These are phyloP conservation scores for Gobius niger DNA, from an alignment of 2,113 vertebrate genomes.

Conservation along the genomic window DNA sequence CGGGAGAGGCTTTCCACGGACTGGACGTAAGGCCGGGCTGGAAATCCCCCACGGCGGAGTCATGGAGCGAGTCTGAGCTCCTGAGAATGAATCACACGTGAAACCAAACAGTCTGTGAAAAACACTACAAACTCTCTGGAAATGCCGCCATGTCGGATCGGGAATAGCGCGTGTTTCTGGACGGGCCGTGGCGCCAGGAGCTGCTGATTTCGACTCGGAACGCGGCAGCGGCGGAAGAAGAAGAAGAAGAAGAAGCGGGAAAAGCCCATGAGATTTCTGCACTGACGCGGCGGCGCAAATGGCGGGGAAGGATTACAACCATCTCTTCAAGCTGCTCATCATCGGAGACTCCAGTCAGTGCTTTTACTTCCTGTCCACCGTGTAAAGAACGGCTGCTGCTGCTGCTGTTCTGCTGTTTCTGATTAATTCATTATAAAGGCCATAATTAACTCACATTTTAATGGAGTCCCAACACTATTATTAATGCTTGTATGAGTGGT, in stretches of 20 bases:
- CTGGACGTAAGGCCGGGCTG: slow-evolving; percentile 5
- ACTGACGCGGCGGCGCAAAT: slow-evolving; percentile 49
- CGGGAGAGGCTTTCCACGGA: background rate
- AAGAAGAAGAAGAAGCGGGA: background rate
- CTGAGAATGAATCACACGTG: slow-evolving; percentile 25
- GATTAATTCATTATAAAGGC: no score
- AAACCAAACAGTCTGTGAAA: slow-evolving; percentile 7
- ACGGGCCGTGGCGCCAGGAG: slow-evolving; percentile 13
- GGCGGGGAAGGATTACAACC: slow-evolving; percentile 84
- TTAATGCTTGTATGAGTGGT: no score
- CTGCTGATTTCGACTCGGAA: background rate
- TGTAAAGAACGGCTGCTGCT: no score
- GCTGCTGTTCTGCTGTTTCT: no score
- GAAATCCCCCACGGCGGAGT: slow-evolving; percentile 37
- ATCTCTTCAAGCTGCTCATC: slow-evolving; percentile 86
- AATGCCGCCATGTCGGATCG: slow-evolving; percentile 1
- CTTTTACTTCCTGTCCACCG: background rate
- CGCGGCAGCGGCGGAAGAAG: background rate
- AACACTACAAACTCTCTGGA: slow-evolving; percentile 24
- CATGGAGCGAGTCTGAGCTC: slow-evolving; percentile 22
- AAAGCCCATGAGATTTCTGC: slow-evolving; percentile 36
- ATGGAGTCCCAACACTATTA: no score
- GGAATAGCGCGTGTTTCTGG: slow-evolving; percentile 17
- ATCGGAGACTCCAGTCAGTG: slow-evolving; percentile 86
- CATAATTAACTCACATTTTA: no score